These are phyloP conservation scores for Psophia crepitans DNA, from an alignment of 2,113 vertebrate genomes.

Conservation along the genomic window DNA sequence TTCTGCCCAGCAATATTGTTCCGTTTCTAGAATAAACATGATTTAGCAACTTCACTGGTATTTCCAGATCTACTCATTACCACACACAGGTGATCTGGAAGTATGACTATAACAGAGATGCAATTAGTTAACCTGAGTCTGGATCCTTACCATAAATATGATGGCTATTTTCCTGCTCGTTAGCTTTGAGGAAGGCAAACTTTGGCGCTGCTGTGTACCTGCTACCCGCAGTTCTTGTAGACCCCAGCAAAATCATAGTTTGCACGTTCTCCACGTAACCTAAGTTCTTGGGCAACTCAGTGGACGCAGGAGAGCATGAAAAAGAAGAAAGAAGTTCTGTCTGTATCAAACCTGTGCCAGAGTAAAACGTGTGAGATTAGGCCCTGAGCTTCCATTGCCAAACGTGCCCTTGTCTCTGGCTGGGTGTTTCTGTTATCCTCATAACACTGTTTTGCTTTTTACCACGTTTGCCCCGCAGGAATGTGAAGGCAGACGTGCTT, in stretches of 20 bases:
- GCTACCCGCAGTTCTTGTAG: neutral
- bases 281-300: neutral
- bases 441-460: neutral
- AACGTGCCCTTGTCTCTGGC: neutral
- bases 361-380: no score
- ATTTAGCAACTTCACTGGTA: neutral
- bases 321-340: neutral
- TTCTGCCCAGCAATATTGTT: neutral
- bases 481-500: accelerated
- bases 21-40: neutral
- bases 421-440: neutral
- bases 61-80: neutral
- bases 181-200: neutral
- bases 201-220: neutral
- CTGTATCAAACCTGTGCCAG: neutral
- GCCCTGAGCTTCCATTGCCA: neutral
- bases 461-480: neutral
- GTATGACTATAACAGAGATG: neutral
- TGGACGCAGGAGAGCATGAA: neutral
- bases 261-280: accelerated
- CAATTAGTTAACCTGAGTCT: neutral
- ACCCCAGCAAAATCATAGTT: neutral
- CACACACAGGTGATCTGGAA: neutral
- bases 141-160: neutral
- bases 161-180: neutral